Evolutionary conservation across 2,888 invertebrate genomes (phyloP).

Genomic region (Callyntrura guangdongensis): DNA sequence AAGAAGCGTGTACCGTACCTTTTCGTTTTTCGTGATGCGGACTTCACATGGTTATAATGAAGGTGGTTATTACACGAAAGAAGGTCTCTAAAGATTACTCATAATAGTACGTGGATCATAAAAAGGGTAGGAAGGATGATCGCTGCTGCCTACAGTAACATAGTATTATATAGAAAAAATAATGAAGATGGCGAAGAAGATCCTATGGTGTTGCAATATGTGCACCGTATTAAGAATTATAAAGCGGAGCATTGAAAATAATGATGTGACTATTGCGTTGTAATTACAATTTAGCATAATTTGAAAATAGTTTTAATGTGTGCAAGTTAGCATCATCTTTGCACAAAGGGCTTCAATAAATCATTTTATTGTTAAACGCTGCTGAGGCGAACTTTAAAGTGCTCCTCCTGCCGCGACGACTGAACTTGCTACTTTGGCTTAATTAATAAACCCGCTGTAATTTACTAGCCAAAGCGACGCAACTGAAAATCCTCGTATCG

Average conservation of each 20-base stretch:
- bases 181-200: conserved; percentile 28
- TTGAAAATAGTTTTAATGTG: conserved; percentile 21
- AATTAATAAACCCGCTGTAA: too few relatives aligned
- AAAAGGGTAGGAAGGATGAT: conserved; percentile 14
- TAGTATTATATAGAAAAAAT: conserved; percentile 37
- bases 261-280: neutral
- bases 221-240: too few relatives aligned
- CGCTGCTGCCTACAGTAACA: neutral
- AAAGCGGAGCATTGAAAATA: neutral
- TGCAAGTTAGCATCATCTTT: conserved; percentile 26
- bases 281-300: conserved; percentile 33
- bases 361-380: too few relatives aligned
- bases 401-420: neutral
- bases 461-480: too few relatives aligned
- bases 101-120: too few relatives aligned
- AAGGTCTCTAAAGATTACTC: conserved; percentile 69
- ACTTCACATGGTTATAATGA: conserved; percentile 26
- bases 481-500: too few relatives aligned
- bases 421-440: conserved; percentile 50
- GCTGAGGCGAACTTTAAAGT: too few relatives aligned
- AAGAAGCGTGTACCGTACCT: conserved; percentile 49
- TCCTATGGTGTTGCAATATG: too few relatives aligned
- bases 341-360: too few relatives aligned
- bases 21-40: conserved; percentile 45
- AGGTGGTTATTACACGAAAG: conserved; percentile 42